Base-by-base conservation (phyloP, 1,140 invertebrate genomes). In the Drosophila kurseongensis region DNA sequence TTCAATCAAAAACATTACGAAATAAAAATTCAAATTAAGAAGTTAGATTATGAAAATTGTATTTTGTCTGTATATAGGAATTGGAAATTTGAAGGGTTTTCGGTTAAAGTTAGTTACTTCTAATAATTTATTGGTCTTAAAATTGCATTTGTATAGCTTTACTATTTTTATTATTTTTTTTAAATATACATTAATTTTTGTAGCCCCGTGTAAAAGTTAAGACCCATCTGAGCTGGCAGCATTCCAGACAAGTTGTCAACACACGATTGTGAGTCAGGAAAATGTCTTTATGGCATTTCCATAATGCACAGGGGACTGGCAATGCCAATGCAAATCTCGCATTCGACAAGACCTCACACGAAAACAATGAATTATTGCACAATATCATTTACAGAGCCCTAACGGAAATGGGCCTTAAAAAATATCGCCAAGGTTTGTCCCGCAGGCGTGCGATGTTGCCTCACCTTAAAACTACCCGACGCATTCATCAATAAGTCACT, bases 321-420 rank as follows among this genome's bases (percentile, higher is more conserved):
- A 48, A 32, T 48, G 48, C 29, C 48, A 77, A 77, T 58, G 61
- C 50, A 75, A 66, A 54, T 40, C 51, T 67, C 38, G 44, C 68
- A 71, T 56, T 35, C 10, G 2, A 35, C 32, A 5, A 72, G 66
- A 58, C 68, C 71, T 67, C 51, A 60, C 56, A 74, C 40, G 27
- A 60, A 54, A 74, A 69, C 75, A 68, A 69, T 78, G 58, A 68
- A 51, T 79, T 57, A 72, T 82, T 78, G 36, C 55, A 68, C 74
- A 82, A 81, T 48, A 63, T 71, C 23, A 52, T 73, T 54, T 47
- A 65, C 58, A 55, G 45, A 52, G 62, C 48, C 74, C 59, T 72
- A 73, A 68, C 71, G 84, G 83, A 88, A 88, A 80, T 69, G 76
- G 42, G 62, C 67, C 47, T 65, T 58, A 73, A 75, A 78, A 78